Evolutionary conservation across 2,113 vertebrate genomes (phyloP), one percentile per base, ranked within the genome.

Genomic region (Catagonus wagneri): DNA sequence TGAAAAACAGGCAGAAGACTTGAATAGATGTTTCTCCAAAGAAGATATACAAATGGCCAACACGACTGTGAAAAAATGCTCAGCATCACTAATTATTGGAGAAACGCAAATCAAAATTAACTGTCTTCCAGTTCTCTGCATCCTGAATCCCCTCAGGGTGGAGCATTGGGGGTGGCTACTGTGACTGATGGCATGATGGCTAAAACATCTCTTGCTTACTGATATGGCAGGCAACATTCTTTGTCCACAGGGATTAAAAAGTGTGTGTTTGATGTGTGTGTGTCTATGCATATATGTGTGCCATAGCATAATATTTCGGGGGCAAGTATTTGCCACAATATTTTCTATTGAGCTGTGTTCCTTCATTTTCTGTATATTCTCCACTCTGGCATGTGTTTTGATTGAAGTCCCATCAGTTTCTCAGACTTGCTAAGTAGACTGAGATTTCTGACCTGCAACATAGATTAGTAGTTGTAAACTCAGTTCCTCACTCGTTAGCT

Each of bases 261-360:
- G 16, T 2, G 60, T 61, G 60, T 61, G 63, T 65, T 22, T 80
- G 3, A 34, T 20, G n/a, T 17, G 34, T 19, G 36, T 58, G 60
- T 81, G 32, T 34, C 15, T 52, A 1, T 20, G 0, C 2, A 6
- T 4, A 2, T 36, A 1, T 52, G 13, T 85, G 7, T 56, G 27
- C 19, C 15, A 60, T 76, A 81, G 36, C 20, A 8, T 60, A 32
- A 10, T 52, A 39, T 74, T 80, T 54, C 6, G 6, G 60, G 39
- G 39, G 10, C 23, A 61, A 88, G 7, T 68, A n/a, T 27, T 88
- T 17, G 75, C 60, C 15, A 52, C 13, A 50, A 23, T 34, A 25
- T 29, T 83, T n/a, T 75, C 83, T 78, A 50, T 9, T 78, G 32
- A 20, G 69, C 9, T 13, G 14, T 9, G 12, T 93, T 61, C 12